Conservation (phyloP, 2,797 vertebrate genomes). For the Muscicapa comitata region DNA sequence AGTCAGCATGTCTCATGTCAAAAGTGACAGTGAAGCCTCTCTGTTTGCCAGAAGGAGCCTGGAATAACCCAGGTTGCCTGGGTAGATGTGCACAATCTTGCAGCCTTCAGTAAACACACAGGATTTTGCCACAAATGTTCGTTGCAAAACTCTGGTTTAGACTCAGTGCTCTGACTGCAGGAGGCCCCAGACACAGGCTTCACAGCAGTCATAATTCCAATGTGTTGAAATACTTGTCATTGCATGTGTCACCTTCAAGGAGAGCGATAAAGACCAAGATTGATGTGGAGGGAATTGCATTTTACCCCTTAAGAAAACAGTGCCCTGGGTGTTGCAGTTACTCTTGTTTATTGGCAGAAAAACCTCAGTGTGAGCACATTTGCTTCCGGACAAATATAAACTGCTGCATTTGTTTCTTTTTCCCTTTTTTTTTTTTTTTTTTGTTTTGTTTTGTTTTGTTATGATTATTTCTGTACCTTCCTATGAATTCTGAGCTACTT, state of each 20-base stretch:
- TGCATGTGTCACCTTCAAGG: neutral
- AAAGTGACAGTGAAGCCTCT: neutral
- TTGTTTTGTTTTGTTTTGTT: neutral
- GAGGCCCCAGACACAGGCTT: neutral
- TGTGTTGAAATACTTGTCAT: neutral
- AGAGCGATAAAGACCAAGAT: neutral
- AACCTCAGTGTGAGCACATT: neutral
- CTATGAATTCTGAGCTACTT: neutral
- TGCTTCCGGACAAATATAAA: neutral
- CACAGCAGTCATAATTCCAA: neutral
- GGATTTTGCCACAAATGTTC: neutral
- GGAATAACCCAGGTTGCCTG: neutral
- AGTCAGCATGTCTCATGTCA: neutral
- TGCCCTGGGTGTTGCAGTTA: neutral
- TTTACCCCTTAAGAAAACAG: neutral
- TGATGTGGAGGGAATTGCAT: neutral
- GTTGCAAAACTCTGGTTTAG: neutral
- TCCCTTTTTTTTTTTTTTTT: fast-evolving
- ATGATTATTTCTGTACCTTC: neutral
- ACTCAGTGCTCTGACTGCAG: neutral
- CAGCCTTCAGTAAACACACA: neutral
- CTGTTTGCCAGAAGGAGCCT: neutral
- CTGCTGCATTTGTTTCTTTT: neutral
- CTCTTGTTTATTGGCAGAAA: neutral
- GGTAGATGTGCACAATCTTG: neutral